Evolutionary conservation across 1,140 invertebrate species (phyloP).

Genomic region (Atta cephalotes): DNA sequence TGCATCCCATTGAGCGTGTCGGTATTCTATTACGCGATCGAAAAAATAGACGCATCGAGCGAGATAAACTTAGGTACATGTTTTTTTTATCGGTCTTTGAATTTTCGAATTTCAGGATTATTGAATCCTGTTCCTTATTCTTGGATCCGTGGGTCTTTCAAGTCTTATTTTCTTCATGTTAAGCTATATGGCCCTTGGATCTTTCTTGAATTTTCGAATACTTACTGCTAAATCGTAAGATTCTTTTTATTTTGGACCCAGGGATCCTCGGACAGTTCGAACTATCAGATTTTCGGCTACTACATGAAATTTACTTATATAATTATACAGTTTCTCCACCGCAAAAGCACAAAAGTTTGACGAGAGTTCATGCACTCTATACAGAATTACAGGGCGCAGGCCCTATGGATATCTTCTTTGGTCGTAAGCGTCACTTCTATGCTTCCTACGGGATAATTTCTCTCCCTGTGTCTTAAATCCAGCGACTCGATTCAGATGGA

Average conservation of each 20-base stretch:
- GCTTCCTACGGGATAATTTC: slow-evolving; percentile 53
- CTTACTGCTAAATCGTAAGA: not conserved
- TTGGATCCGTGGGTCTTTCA: not conserved
- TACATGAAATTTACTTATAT: slow-evolving; percentile 27
- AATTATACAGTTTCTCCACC: slow-evolving; percentile 38
- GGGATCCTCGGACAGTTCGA: not conserved
- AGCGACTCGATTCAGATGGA: not conserved
- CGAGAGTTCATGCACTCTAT: slow-evolving; percentile 62
- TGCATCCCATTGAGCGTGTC: slow-evolving; percentile 17
- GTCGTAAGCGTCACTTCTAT: slow-evolving; percentile 73
- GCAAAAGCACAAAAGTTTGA: slow-evolving; percentile 55
- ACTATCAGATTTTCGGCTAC: slow-evolving; percentile 27
- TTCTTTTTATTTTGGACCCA: not conserved
- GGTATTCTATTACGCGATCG: not conserved
- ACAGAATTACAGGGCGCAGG: slow-evolving; percentile 66
- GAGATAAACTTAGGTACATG: slow-evolving; percentile 24
- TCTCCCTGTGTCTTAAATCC: not conserved
- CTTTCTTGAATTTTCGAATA: slow-evolving; percentile 10
- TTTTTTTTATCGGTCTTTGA: not conserved
- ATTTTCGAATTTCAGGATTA: slow-evolving; percentile 18
- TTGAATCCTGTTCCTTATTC: not conserved
- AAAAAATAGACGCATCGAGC: slow-evolving; percentile 2
- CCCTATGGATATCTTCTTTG: slow-evolving; percentile 74
- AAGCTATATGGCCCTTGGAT: slow-evolving; percentile 4
- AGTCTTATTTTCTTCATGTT: slow-evolving; percentile 24